These are phyloP conservation scores for Ceratina japonica DNA, from an alignment of 1,140 invertebrate species.

Conservation along the genomic window DNA sequence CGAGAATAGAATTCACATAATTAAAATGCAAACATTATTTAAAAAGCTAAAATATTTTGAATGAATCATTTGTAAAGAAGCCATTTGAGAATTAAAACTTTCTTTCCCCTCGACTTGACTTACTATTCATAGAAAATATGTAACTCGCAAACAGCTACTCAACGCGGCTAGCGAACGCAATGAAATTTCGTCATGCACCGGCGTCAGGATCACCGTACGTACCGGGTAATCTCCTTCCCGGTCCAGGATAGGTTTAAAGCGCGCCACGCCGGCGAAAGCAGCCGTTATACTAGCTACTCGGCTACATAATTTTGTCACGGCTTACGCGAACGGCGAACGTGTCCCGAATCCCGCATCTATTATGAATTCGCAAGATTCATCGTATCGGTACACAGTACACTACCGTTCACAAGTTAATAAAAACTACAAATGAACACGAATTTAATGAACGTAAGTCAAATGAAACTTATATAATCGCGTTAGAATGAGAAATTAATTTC, in stretches of 20 bases:
- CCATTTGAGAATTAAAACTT: too few relatives aligned
- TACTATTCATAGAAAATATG: not conserved
- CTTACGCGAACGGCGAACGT: conserved; percentile 55
- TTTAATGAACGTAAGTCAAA: too few relatives aligned
- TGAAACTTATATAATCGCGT: too few relatives aligned
- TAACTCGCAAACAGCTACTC: conserved; percentile 12
- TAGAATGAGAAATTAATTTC: too few relatives aligned
- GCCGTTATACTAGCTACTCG: conserved; percentile 41
- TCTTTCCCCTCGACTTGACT: not conserved
- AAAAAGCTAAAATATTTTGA: too few relatives aligned
- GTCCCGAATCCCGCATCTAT: conserved; percentile 43
- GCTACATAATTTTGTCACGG: conserved; percentile 55
- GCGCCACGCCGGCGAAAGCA: conserved; percentile 20
- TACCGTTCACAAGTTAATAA: too few relatives aligned
- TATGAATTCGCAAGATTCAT: conserved; percentile 55
- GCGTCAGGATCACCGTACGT: not conserved
- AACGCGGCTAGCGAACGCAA: not conserved
- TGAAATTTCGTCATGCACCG: conserved; percentile 1
- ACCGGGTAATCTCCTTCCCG: conserved; percentile 32
- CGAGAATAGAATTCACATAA: too few relatives aligned
- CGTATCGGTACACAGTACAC: too few relatives aligned
- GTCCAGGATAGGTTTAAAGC: conserved; percentile 31
- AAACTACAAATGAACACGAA: too few relatives aligned
- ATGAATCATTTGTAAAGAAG: too few relatives aligned
- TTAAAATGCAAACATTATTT: too few relatives aligned